phyloP scores from a whole-genome alignment of 2,797 vertebrate species.

The Platyrinchus mystaceus region DNA sequence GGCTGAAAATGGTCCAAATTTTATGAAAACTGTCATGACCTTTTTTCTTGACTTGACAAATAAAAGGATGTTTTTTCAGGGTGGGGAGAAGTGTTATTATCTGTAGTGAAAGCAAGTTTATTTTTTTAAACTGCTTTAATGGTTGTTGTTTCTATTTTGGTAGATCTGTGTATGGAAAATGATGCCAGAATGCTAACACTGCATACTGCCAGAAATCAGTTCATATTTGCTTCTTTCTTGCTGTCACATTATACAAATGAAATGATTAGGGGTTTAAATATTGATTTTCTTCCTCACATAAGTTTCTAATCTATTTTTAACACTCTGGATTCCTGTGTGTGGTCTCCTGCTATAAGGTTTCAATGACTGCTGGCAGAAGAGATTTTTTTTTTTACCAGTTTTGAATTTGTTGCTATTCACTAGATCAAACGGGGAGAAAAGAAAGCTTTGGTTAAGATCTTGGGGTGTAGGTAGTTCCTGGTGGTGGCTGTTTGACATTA shows the following conservation, averaged over 20 bases:
- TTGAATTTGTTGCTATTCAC: neutral
- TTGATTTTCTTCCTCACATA: neutral
- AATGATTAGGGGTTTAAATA: neutral
- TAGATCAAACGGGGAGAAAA: neutral
- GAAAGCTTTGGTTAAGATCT: constrained; percentile 32
- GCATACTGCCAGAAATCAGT: constrained; percentile 7
- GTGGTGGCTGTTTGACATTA: neutral
- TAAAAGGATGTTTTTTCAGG: constrained; percentile 49
- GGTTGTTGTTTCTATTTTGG: constrained; percentile 48
- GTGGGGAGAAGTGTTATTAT: constrained; percentile 51
- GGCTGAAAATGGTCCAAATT: constrained; percentile 25
- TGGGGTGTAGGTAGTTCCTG: neutral
- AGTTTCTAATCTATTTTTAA: constrained; percentile 30
- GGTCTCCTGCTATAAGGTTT: constrained; percentile 3
- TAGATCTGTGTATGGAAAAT: constrained; percentile 49
- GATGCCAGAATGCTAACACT: constrained; percentile 51
- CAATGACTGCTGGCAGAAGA: neutral
- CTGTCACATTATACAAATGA: neutral
- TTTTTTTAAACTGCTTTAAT: constrained; percentile 41
- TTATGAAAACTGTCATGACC: constrained; percentile 38
- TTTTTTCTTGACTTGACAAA: constrained; percentile 52
- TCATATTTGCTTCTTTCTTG: neutral
- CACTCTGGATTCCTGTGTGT: neutral
- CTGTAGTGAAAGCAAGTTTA: constrained; percentile 52
- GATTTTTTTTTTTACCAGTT: neutral